Evolutionary conservation across 1,140 invertebrate species (phyloP).

Genomic region (Tetragnatha versicolor): DNA sequence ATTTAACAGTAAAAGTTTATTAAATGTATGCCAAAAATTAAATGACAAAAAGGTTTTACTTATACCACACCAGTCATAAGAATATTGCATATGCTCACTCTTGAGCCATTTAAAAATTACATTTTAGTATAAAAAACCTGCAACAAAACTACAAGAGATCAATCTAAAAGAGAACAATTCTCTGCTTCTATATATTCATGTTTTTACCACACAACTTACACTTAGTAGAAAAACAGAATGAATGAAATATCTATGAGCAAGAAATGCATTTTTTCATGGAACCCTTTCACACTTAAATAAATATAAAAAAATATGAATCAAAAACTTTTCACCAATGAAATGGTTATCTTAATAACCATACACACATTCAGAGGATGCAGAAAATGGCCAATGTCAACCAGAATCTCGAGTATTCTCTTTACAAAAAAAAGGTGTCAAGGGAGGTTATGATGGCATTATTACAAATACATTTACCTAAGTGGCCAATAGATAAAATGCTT

Average conservation of each 20-base stretch:
- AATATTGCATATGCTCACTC: slow-evolving; percentile 26
- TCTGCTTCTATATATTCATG: slow-evolving; percentile 42
- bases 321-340: slow-evolving; percentile 33
- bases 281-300: slow-evolving; percentile 50
- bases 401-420: no score
- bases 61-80: slow-evolving; percentile 4
- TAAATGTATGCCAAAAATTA: no score
- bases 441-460: slow-evolving; percentile 26
- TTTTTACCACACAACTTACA: slow-evolving; percentile 49
- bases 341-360: slow-evolving; percentile 22
- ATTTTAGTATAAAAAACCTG: slow-evolving; percentile 40
- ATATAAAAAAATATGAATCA: slow-evolving; percentile 39
- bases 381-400: slow-evolving; percentile 6
- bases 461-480: slow-evolving; percentile 29
- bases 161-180: slow-evolving; percentile 25
- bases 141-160: slow-evolving; percentile 52
- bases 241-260: slow-evolving; percentile 48
- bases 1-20: slow-evolving; percentile 31
- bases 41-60: no score
- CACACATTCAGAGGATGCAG: slow-evolving; percentile 34
- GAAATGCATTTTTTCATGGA: slow-evolving; percentile 45
- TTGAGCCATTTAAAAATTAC: slow-evolving; percentile 29
- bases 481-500: slow-evolving; percentile 24
- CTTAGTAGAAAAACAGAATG: slow-evolving; percentile 45
- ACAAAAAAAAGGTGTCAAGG: slow-evolving; percentile 16